These are phyloP conservation scores for Lamprologus tigripictilis DNA, from an alignment of 2,113 vertebrate species.

Conservation along the genomic window DNA sequence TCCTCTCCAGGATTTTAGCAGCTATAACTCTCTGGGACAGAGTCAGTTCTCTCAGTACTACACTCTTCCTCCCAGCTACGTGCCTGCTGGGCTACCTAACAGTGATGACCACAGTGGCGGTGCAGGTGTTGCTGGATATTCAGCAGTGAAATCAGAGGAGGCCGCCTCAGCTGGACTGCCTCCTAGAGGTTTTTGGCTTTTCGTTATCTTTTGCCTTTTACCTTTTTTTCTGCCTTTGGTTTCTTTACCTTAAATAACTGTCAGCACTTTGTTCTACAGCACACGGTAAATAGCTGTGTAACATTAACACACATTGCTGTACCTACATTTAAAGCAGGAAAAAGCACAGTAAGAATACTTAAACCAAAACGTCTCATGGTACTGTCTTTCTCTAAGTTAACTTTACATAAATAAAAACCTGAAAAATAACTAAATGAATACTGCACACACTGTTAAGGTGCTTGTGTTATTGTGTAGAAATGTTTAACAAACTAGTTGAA, in stretches of 20 bases:
- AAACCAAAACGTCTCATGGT: background rate
- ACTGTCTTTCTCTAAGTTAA: background rate
- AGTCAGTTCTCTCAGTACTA: conserved; percentile 89
- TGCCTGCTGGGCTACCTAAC: conserved; percentile 70
- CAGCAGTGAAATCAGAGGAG: conserved; percentile 72
- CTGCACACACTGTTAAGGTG: background rate
- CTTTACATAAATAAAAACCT: background rate
- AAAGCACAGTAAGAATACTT: background rate
- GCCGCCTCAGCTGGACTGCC: conserved; percentile 61
- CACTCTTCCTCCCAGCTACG: conserved; percentile 79
- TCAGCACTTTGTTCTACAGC: background rate
- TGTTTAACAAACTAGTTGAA: background rate
- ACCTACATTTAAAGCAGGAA: background rate
- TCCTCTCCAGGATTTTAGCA: conserved; percentile 80
- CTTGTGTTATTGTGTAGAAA: background rate
- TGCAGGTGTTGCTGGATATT: conserved; percentile 64
- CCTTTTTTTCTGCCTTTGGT: fast-evolving
- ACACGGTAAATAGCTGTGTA: background rate
- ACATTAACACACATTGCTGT: background rate
- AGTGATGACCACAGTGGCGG: conserved; percentile 62
- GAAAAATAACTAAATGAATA: background rate
- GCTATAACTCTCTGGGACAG: conserved; percentile 87
- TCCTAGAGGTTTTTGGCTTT: conserved; percentile 47
- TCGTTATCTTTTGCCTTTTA: background rate
- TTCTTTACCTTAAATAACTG: background rate